Base-by-base conservation (phyloP, 1,140 invertebrate species). In the Spodoptera litura region DNA sequence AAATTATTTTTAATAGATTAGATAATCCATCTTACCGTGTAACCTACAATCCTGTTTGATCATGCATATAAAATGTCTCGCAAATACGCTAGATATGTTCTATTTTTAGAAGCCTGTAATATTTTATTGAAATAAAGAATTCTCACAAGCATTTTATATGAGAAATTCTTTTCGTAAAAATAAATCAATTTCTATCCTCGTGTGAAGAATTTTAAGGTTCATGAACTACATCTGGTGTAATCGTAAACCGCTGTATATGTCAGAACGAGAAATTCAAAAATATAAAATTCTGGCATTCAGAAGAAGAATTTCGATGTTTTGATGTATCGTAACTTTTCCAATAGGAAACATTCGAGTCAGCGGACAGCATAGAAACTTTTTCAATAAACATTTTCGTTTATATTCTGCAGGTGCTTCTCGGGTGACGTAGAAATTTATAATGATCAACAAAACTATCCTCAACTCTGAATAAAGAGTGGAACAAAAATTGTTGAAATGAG, bases 261-360 rank as follows among this genome's bases (percentile, higher is more conserved):
- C n/a, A 20, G 35, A 44, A 9, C 61, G 0, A 61, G 31, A 62
- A 62, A 31, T 15, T 51, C 4, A 2, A 9, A 27, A 12, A 52
- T 15, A 31, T 52, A 68, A 68, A 52, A 51, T 8, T 27, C 44
- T 9, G 20, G 53, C 66, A 53, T 53, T 6, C 20, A 20, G 15
- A 5, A 11, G 25, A 49, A 61, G 71, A 61, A 15, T n/a, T 51
- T 31, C 38, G 55, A 74, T 61, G 55, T 31, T 74, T 59, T 74
- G 56, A 74, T 61, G 44, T 74, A 61, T 74, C 38, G 52, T 74
- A 74, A 74, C 71, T 74, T 74, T 74, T 74, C 71, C 71, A 74
- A 74, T 74, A 61, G 56, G 35, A 61, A 61, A 61, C 56, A 74
- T 52, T 38, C 31, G 49, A 20, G 2, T 61, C 11, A 49, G 15